A percentile compares a stretch with the other conserved stretches of the same genome.
phyloP scores from a whole-genome alignment of 2,113 vertebrate genomes.

The Rissa tridactyla region DNA sequence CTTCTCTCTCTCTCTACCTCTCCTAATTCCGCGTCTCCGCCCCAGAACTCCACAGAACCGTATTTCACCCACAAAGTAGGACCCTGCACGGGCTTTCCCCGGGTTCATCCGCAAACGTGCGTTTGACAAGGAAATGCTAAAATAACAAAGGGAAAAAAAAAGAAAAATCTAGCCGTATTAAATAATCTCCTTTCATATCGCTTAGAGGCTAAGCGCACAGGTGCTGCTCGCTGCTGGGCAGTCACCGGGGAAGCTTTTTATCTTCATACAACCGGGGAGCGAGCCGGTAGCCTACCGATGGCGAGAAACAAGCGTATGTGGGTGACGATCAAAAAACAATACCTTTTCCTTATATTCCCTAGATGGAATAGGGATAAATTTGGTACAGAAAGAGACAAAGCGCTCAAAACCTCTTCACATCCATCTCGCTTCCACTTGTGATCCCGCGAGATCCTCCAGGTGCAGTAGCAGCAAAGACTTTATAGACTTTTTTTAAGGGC shows the following conservation, averaged over 20 bases:
- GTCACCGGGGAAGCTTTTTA: neutral
- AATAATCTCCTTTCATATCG: neutral
- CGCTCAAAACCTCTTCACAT: neutral
- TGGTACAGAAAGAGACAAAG: neutral
- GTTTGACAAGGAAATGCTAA: neutral
- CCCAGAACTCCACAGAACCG: neutral
- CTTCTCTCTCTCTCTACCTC: too few relatives aligned
- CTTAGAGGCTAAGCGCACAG: neutral
- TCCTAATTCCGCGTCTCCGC: neutral
- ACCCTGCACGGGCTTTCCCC: neutral
- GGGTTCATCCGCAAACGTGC: neutral
- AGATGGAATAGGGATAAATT: neutral
- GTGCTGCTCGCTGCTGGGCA: neutral
- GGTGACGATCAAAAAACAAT: accelerated
- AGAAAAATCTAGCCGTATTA: neutral
- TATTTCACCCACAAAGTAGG: conserved; percentile 17
- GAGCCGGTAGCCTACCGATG: neutral
- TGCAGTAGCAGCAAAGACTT: neutral
- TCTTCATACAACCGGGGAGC: neutral
- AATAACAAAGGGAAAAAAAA: neutral
- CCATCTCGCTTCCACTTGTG: neutral
- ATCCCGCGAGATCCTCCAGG: neutral
- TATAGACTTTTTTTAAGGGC: neutral
- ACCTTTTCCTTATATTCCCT: neutral
- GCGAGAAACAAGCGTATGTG: neutral